Evolutionary conservation across 2,113 vertebrate species (phyloP).

Genomic region (Mellivora capensis): DNA sequence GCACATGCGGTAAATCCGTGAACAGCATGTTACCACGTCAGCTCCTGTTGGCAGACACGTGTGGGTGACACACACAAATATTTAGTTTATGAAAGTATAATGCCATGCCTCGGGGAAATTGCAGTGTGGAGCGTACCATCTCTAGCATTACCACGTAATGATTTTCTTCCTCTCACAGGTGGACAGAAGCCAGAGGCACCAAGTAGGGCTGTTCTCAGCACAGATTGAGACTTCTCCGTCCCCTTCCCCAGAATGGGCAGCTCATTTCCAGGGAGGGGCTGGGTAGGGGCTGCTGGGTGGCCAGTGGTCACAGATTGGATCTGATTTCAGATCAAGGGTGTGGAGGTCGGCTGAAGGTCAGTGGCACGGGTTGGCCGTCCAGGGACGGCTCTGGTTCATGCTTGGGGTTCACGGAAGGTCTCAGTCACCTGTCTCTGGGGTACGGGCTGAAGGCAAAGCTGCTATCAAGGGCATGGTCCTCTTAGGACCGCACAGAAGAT

Average conservation of each 20-base stretch:
- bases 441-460: neutral
- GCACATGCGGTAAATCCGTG: accelerated
- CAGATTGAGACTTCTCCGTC: too few species aligned
- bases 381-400: neutral
- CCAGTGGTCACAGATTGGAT: neutral
- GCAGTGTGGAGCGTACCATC: neutral
- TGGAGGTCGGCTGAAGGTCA: neutral
- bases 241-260: neutral
- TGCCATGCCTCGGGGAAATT: neutral
- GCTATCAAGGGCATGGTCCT: neutral
- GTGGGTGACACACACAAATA: neutral
- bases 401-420: neutral
- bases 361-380: accelerated
- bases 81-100: neutral
- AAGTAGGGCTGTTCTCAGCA: neutral
- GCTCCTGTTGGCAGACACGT: neutral
- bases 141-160: neutral
- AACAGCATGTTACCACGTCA: accelerated
- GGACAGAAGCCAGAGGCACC: neutral
- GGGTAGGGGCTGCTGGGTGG: accelerated
- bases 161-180: neutral
- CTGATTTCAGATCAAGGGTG: neutral
- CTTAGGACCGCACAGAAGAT: neutral
- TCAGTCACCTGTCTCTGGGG: neutral
- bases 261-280: too few species aligned